A percentile compares a stretch with the other conserved stretches of the same genome.
Evolutionary conservation across 2,797 vertebrate genomes (phyloP).

Genomic region (Aythya fuligula): DNA sequence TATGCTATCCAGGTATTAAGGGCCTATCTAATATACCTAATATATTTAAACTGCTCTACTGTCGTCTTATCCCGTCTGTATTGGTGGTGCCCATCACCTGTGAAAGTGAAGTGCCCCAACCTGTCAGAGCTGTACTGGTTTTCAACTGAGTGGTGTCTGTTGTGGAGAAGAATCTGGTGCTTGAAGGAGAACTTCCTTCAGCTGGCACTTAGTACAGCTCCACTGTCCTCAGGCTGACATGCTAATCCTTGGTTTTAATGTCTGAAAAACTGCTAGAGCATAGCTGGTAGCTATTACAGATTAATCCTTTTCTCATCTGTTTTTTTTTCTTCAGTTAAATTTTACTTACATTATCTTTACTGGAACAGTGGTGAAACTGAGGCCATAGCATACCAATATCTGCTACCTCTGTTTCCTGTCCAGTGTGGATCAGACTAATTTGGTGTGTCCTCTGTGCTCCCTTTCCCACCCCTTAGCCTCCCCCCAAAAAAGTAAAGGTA

Average conservation of each 20-base stretch:
- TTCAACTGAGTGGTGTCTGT: not conserved
- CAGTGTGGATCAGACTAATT: not conserved
- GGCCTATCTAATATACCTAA: not conserved
- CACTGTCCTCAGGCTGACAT: not conserved
- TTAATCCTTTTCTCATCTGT: not conserved
- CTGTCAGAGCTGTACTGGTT: not conserved
- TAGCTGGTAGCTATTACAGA: not conserved
- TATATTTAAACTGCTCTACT: not conserved
- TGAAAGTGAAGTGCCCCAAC: not conserved
- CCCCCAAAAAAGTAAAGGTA: not conserved
- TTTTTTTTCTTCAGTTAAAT: not conserved
- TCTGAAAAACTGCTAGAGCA: not conserved
- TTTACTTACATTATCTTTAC: not conserved
- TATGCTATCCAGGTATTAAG: not conserved
- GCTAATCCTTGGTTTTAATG: not conserved
- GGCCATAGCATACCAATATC: not conserved
- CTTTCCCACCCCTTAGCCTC: too few species aligned
- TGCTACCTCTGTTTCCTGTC: conserved; percentile 33
- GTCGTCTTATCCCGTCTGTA: not conserved
- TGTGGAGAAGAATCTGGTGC: not conserved
- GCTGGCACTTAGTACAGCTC: not conserved
- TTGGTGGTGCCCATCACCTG: not conserved
- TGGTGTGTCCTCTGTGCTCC: not conserved
- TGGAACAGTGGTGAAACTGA: not conserved
- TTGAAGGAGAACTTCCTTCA: not conserved